Conservation (phyloP, 2,797 vertebrate genomes). For the Zonotrichia albicollis region DNA sequence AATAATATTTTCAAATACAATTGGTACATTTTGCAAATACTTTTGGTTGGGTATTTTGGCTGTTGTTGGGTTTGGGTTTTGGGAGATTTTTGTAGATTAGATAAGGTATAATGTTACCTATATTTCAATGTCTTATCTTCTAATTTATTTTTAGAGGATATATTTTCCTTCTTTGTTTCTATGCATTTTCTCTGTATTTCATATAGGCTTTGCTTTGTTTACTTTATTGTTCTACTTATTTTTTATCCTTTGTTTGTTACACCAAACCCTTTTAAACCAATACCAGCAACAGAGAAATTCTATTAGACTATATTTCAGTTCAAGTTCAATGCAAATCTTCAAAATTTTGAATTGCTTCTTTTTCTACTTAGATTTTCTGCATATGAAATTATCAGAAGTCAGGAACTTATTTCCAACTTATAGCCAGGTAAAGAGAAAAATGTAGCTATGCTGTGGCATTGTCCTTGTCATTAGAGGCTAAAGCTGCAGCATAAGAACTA, state of each 20-base stretch:
- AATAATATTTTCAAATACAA: not conserved
- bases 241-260: not conserved
- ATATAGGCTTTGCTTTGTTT: not conserved
- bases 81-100: not conserved
- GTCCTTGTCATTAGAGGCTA: slow-evolving; percentile 69
- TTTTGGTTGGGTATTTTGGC: accelerated
- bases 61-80: not conserved
- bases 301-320: not conserved
- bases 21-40: not conserved
- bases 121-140: not conserved
- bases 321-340: not conserved
- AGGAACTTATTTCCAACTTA: not conserved
- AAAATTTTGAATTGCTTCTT: not conserved
- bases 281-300: not conserved
- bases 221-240: not conserved
- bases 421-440: not conserved
- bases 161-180: not conserved
- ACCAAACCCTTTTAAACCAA: not conserved
- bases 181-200: not conserved
- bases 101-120: not conserved
- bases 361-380: not conserved
- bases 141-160: not conserved
- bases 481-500: slow-evolving; percentile 79
- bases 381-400: not conserved
- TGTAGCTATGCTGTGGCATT: not conserved